These are phyloP conservation scores for Gephyroberyx darwinii DNA, from an alignment of 2,797 vertebrate species.

Conservation along the genomic window DNA sequence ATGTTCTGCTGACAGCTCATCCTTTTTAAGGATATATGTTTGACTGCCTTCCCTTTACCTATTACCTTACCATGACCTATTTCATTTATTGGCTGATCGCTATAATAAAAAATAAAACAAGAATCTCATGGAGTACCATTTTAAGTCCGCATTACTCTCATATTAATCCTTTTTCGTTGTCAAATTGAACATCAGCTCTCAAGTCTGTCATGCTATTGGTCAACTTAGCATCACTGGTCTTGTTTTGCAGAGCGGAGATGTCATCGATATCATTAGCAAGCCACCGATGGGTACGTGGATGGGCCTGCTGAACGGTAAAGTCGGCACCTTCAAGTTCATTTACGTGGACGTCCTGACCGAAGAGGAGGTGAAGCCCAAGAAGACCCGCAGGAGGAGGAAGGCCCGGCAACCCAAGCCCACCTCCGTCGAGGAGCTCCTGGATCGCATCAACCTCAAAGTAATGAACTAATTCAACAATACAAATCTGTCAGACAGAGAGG, in stretches of 20 bases:
- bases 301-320: constrained; percentile 95
- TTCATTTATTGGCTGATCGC: no score
- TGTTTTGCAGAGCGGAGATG: constrained; percentile 87
- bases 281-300: constrained; percentile 99
- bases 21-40: no score
- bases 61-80: no score
- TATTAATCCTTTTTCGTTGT: not conserved
- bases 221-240: not conserved
- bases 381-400: constrained; percentile 88
- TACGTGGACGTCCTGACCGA: constrained; percentile 95
- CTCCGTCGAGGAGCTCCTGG: constrained; percentile 96
- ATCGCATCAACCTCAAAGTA: constrained; percentile 96
- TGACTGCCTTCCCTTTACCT: no score
- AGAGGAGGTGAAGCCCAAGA: constrained; percentile 92
- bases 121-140: not conserved
- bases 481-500: not conserved
- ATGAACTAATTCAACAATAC: not conserved
- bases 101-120: no score
- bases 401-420: constrained; percentile 92
- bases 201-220: not conserved
- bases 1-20: no score
- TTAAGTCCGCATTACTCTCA: not conserved
- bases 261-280: constrained; percentile 98
- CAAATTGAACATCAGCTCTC: not conserved
- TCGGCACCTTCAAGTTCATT: constrained; percentile 98